Evolutionary conservation across 2,113 vertebrate genomes (phyloP).

Genomic region (Saccopteryx bilineata): DNA sequence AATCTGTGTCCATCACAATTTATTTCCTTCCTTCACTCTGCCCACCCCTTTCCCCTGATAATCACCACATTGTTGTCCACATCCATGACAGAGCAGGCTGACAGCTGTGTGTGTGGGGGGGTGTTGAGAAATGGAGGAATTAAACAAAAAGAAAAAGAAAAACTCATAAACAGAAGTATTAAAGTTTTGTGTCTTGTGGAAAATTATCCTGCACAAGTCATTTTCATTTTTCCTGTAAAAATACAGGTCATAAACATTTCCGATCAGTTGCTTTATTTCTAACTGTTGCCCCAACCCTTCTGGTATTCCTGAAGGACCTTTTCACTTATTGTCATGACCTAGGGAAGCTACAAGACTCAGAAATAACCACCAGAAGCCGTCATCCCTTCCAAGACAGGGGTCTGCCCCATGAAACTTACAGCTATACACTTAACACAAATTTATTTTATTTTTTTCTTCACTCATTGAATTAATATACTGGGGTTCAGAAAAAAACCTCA

Average conservation of each 20-base stretch:
- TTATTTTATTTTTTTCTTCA: not conserved
- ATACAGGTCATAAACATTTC: not conserved
- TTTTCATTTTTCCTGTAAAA: slow-evolving; percentile 8
- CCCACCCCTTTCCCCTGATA: no score
- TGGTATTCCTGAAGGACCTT: not conserved
- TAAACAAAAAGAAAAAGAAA: no score
- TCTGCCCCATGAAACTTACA: not conserved
- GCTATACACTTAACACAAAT: not conserved
- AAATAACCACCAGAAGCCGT: not conserved
- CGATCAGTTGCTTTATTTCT: not conserved
- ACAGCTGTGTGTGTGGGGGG: no score
- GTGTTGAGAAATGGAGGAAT: no score
- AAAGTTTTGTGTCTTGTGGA: not conserved
- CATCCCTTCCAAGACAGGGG: not conserved
- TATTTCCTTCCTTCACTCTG: no score
- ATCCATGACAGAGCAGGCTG: no score
- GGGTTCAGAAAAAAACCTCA: not conserved
- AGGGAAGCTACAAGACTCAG: not conserved
- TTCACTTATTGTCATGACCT: not conserved
- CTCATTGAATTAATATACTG: not conserved
- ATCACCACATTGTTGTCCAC: no score
- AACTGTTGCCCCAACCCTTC: not conserved
- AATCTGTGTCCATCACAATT: no score
- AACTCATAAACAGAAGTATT: not conserved
- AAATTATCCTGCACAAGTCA: not conserved